These are phyloP conservation scores for Acanthopleura granulata DNA, from an alignment of 2,888 invertebrate species.

Conservation along the genomic window DNA sequence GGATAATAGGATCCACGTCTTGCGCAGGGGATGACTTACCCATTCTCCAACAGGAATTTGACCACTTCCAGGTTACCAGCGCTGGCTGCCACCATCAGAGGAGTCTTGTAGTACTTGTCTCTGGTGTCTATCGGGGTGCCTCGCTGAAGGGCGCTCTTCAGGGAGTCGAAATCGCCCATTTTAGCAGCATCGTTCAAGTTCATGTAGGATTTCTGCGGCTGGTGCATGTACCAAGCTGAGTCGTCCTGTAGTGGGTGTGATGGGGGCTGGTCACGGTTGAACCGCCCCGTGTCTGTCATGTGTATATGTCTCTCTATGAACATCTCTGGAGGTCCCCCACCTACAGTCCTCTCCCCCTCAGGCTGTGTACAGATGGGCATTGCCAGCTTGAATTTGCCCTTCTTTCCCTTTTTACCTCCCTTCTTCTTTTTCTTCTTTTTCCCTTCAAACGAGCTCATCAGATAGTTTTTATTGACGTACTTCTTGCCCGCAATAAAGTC, in stretches of 20 bases:
- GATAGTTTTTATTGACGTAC: slow-evolving; percentile 68
- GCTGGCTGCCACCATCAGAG: slow-evolving; percentile 67
- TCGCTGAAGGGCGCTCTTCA: slow-evolving; percentile 60
- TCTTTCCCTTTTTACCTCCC: slow-evolving; percentile 59
- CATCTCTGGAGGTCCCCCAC: slow-evolving; percentile 66
- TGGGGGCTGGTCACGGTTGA: slow-evolving; percentile 66
- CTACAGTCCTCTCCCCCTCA: slow-evolving; percentile 61
- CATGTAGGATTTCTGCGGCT: slow-evolving; percentile 62
- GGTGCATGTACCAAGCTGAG: slow-evolving; percentile 68
- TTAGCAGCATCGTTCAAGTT: slow-evolving; percentile 68
- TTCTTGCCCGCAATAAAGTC: slow-evolving; percentile 68
- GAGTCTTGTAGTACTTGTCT: slow-evolving; percentile 70
- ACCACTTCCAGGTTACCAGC: slow-evolving; percentile 64
- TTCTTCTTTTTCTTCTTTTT: slow-evolving; percentile 69
- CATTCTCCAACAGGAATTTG: slow-evolving; percentile 63
- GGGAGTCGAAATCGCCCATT: slow-evolving; percentile 63
- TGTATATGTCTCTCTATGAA: slow-evolving; percentile 64
- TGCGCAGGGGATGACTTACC: slow-evolving; percentile 49
- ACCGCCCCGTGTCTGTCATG: slow-evolving; percentile 66
- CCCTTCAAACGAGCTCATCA: slow-evolving; percentile 67
- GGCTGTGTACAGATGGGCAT: slow-evolving; percentile 67
- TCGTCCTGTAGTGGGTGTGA: slow-evolving; percentile 67
- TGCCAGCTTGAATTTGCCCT: slow-evolving; percentile 67
- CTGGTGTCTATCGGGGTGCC: slow-evolving; percentile 64
- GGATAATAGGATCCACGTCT: no score